Evolutionary conservation across 2,797 vertebrate species (phyloP), one percentile per base, ranked within the genome.

Genomic region (Enteromius thamalakanensis): DNA sequence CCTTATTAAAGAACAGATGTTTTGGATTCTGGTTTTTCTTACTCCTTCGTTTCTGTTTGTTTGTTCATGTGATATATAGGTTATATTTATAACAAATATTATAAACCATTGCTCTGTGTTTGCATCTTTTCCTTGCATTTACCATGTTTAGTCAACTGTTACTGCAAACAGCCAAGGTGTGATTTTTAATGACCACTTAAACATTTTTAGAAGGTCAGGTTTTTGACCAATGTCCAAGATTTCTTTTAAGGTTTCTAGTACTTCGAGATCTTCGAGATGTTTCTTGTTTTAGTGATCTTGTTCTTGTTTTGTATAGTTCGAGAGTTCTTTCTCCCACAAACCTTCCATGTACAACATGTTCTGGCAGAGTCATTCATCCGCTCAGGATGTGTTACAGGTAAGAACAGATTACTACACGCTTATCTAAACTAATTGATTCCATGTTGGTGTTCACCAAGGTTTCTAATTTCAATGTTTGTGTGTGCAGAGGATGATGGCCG

Each of bases 341-440:
- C 98, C 98, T 87, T 97, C 97, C 7, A 90, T 98, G 90, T 99
- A 96, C 92, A 98, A 96, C 92, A 95, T 95, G 21, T 99, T 99
- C 93, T 99, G 98, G 98, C 97, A 99, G 91, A 96, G 92, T 0
- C 95, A 99, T 86, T 85, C 89, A 0, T 97, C 97, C 0, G 94
- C 95, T 87, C 95, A 98, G 89, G 94, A 92, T 29, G 97, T 99
- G 81, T 91, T 99, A 74, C 95, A 98, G 96, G 98, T 99, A 89
- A 87, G 90, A 78, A 34, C 86, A 49, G 37, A 34, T 47, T 64
- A 71, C 14, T 49, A 26, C 10, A 23, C 6, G 15, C 67, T 69
- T n/a, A 32, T 55, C 23, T 47, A n/a, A 76, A 69, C 23, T 67
- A 3, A 62, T 15, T 53, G 26, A 49, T 2, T 2, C n/a, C 23